Base-by-base conservation (phyloP, 2,797 vertebrate genomes). In the Rhinophrynus dorsalis region DNA sequence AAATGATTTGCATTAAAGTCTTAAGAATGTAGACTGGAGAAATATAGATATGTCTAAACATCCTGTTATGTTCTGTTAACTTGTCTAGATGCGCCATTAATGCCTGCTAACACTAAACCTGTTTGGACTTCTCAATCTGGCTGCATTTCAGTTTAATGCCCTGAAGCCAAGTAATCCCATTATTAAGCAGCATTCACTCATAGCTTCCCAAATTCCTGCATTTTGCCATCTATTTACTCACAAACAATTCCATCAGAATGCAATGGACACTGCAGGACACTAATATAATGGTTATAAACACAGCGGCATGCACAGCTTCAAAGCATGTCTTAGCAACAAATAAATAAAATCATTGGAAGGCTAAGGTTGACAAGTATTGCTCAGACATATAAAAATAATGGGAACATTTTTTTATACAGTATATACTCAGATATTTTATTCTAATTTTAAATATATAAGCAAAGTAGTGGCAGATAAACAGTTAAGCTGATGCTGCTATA, bases 221-320 rank as follows among this genome's bases (percentile, higher is more conserved):
- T 13, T 32, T 67, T 33, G 20, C 21, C 5, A n/a, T 61, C 57
- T n/a, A 69, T 54, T 61, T 69, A 27, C 37, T 33, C 10, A 23
- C 23, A 61, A 18, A 38, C 55, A 40, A 18, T 68, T 40, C 9
- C 18, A 59, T 44, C 18, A 54, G 24, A n/a, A 26, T 51, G 35
- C 17, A 40, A 6, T n/a, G n/a, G 44, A 50, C 42, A 58, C 44
- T 68, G 55, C 44, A 29, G 45, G 32, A 59, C 26, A 68, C 30
- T 33, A 37, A 67, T 37, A 40, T n/a, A 50, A 35, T 67, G 32
- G 64, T 47, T 33, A 44, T 11, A 47, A 18, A 8, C 29, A 52
- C 15, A 55, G 17, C 7, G 10, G n/a, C 17, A 18, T n/a, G n/a
- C 30, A 38, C 33, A 30, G 30, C 11, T 24, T 8, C 50, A 58